Base-by-base conservation (phyloP, 1,140 invertebrate species). In the Bilobella aurantiaca region DNA sequence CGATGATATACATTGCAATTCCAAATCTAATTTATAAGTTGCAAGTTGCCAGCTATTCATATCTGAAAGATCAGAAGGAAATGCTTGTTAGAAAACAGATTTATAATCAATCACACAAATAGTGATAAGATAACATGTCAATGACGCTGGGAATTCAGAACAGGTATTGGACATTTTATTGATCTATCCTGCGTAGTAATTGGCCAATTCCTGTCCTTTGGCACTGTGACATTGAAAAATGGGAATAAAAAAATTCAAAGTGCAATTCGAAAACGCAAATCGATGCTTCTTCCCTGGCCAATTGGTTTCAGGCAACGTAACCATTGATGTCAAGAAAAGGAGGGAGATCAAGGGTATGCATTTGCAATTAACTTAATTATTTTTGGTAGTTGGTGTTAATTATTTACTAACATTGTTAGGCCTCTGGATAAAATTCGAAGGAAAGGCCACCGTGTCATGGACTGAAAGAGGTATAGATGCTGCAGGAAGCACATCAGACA, bases 241-340 rank as follows among this genome's bases (percentile, higher is more conserved):
- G 53, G 53, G 53, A 27, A 57, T 57, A 14, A n/a, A n/a, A n/a
- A 46, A 27, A 31, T 62, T 62, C 29, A 31, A 37, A 28, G 21
- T 67, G n/a, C 37, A 63, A n/a, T 34, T 67, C 8, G 60, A 67
- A 8, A 53, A 67, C 25, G 21, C 28, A 1, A 29, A 1, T 21
- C 32, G 47, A 23, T 53, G 62, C 8, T 67, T 57, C 37, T 67
- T 67, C 21, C 53, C 65, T 32, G 65, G 65, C 27, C 60, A 63
- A 58, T 23, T 14, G 23, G 30, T 67, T 3, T 12, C 32, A 3
- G 65, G 65, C 29, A n/a, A 27, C 8, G 61, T 63, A 1, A 29
- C 63, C 8, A 23, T 67, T 14, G 49, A 60, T 21, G 49, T 21
- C 21, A 60, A 62, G 21, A 67, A 67, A 30, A 2, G 27, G 30